Evolutionary conservation across 2,113 vertebrate genomes (phyloP), one percentile per base, ranked within the genome.

Genomic region (Clarias gariepinus): DNA sequence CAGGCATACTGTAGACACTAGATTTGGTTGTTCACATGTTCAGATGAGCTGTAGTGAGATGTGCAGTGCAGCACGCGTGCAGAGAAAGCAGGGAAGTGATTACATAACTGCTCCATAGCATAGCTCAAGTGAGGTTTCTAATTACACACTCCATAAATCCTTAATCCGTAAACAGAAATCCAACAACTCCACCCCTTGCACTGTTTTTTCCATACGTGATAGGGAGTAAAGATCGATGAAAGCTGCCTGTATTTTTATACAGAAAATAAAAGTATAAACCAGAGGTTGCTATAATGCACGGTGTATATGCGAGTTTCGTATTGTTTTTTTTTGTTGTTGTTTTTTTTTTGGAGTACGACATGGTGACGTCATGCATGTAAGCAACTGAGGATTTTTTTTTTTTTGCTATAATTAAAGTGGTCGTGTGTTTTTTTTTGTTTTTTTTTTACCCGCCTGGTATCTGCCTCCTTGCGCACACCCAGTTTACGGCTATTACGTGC

Each of bases 61-160:
- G 30, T 61, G 13, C 55, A 58, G 28, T 33, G 77, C 28, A 19
- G 25, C 41, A 76, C 53, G 47, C 4, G 21, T 55, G 74, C 74
- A 78, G 25, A 41, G 21, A n/a, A 8, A 81, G 36, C 57, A 36
- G 33, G 78, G 78, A 81, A 61, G 57, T 81, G 57, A 81, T 81
- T 81, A 81, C 78, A 81, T 61, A 81, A 81, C 57, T 41, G 78
- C 57, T 61, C 57, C 78, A 81, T 81, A 60, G 9, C 57, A 80
- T 60, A 41, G 78, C 78, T 81, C 78, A 36, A 36, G 78, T 23
- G 30, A 1, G 78, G 78, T 81, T 41, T 81, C 78, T 81, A 81
- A 81, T 81, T 61, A 81, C 78, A 81, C 78, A 81, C 78, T 21
- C 55, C 78, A 81, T 81, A 61, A 81, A 61, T 81, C 57, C 58